phyloP scores from a whole-genome alignment of 2,797 vertebrate genomes.

The Gallinago stenura region DNA sequence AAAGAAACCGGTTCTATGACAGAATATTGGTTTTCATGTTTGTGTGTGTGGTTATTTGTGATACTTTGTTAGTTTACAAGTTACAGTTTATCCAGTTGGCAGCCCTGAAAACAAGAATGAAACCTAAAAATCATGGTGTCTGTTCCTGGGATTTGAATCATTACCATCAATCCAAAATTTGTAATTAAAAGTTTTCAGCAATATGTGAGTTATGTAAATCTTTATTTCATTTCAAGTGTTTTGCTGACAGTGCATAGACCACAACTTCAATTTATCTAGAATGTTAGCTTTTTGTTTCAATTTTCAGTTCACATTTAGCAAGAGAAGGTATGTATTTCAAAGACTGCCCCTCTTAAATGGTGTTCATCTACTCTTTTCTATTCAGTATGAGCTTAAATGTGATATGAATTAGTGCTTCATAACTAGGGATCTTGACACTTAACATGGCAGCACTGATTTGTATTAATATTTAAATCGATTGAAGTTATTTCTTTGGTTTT shows the following conservation, averaged over 20 bases:
- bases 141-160: background rate
- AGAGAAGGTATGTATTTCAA: background rate
- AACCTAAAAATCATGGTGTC: background rate
- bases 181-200: background rate
- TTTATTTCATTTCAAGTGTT: background rate
- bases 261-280: background rate
- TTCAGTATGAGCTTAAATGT: background rate
- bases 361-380: background rate
- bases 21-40: background rate
- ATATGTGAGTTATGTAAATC: background rate
- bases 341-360: background rate
- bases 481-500: background rate
- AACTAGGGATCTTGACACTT: background rate
- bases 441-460: background rate
- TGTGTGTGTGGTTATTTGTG: background rate
- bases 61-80: background rate
- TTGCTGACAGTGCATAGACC: background rate
- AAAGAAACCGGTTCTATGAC: background rate
- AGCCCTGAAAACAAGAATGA: background rate
- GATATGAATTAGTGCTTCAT: background rate
- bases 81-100: background rate
- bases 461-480: background rate
- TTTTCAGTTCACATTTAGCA: background rate
- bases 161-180: background rate
- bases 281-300: background rate